phyloP scores from a whole-genome alignment of 2,113 vertebrate genomes.

The Alouatta palliata region DNA sequence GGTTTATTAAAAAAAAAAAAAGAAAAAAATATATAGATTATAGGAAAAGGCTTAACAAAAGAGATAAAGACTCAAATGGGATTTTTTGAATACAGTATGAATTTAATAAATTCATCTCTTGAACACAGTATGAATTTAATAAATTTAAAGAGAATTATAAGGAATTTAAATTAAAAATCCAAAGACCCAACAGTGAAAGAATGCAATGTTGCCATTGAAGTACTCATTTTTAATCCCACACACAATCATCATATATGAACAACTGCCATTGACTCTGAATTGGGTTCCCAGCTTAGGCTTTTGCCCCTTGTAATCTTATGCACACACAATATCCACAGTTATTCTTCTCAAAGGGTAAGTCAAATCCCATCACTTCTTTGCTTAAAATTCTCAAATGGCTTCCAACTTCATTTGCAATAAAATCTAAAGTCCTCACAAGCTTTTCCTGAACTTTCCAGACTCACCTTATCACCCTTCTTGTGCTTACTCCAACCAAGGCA shows the following conservation, averaged over 20 bases:
- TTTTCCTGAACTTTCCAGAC: not conserved
- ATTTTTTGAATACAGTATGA: not conserved
- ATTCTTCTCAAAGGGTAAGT: not conserved
- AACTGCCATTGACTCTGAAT: not conserved
- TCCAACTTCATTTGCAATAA: not conserved
- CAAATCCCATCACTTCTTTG: not conserved
- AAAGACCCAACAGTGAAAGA: not conserved
- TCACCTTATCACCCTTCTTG: fast-evolving
- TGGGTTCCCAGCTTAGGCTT: not conserved
- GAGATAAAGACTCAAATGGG: not conserved
- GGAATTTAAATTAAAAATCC: not conserved
- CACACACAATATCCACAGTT: not conserved
- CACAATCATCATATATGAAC: not conserved
- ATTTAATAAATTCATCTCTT: not conserved
- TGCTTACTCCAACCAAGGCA: not conserved
- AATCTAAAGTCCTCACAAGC: not conserved
- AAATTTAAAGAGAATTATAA: slow-evolving; percentile 14
- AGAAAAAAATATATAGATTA: not conserved
- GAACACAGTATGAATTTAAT: not conserved
- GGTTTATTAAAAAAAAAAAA: not conserved
- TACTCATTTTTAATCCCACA: not conserved
- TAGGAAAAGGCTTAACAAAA: slow-evolving; percentile 42
- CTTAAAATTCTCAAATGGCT: not conserved
- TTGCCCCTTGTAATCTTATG: not conserved
- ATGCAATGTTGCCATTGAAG: not conserved